phyloP scores from a whole-genome alignment of 64 coral and sea anemone genomes.

The Catalaphyllia jardinei region DNA sequence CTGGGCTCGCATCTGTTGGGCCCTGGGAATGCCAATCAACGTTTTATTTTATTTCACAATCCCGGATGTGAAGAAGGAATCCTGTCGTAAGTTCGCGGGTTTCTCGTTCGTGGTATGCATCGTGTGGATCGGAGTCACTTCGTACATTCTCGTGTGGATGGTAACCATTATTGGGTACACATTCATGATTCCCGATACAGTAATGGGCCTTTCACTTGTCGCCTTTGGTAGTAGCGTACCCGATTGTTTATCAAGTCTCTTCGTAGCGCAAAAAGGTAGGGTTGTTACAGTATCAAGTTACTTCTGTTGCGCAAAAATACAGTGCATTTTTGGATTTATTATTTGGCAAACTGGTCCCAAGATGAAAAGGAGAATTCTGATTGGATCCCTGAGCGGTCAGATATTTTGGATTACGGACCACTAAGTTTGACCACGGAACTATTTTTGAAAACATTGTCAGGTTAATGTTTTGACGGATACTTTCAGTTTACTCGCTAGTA shows the following conservation, averaged over 20 bases:
- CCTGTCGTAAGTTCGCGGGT: conserved; percentile 75
- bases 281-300: too few relatives aligned
- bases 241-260: conserved; percentile 78
- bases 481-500: too few relatives aligned
- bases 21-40: conserved; percentile 83
- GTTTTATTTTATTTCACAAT: conserved; percentile 78
- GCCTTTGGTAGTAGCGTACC: conserved; percentile 87
- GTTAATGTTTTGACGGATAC: too few relatives aligned
- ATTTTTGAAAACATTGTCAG: too few relatives aligned
- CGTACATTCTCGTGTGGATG: conserved; percentile 87
- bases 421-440: too few relatives aligned
- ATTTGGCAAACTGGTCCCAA: too few relatives aligned
- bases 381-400: too few relatives aligned
- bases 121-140: conserved; percentile 76
- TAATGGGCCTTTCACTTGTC: conserved; percentile 76
- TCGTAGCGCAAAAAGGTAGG: conserved; percentile 78
- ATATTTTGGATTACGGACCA: too few relatives aligned
- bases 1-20: conserved; percentile 80
- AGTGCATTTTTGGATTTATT: background rate
- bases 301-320: too few relatives aligned
- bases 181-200: conserved; percentile 72
- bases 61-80: conserved; percentile 87
- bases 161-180: conserved; percentile 81
- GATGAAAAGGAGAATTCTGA: too few relatives aligned
- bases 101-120: conserved; percentile 92